Base-by-base conservation (phyloP, 2,888 invertebrate genomes). In the Diarsia brunnea region DNA sequence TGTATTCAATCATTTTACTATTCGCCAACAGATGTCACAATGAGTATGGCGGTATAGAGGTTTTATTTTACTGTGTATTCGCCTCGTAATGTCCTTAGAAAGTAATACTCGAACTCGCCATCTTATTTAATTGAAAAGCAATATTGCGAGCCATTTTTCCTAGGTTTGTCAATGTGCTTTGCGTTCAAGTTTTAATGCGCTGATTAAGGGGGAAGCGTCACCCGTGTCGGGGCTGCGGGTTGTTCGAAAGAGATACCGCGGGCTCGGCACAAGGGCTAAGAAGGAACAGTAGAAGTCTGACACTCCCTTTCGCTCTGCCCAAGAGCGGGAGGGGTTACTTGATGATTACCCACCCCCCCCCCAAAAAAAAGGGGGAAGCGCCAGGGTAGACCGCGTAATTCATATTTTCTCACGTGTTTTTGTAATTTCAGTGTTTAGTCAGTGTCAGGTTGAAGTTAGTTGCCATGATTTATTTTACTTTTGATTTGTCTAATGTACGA, bases 11-110 rank as follows among this genome's bases (percentile, higher is more conserved):
- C 7, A 10, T 53, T 65, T 21, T 24, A 19, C 81, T 74, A 70
- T 51, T 72, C 11, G 27, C 14, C 43, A 27, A 16, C 61, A 86
- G 88, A 67, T 81, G 81, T 61, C 82, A 27, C 58, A 69, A n/a
- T 7, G 24, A 2, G 0, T 12, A 3, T 16, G 27, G 1, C 1
- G 2, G 11, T 63, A 58, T 16, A 16, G 27, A 27, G 27, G 58
- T 16, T 27, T 58, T 24, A 55, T 11, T 58, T 16, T 16, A 27
- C 8, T 27, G 27, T 27, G 58, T 27, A 31, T 61, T 12, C n/a
- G 21, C n/a, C n/a, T 43, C 38, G 7, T 27, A 38, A 38, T n/a
- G 38, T 43, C 43, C 38, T 14, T n/a, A n/a, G 14, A 43, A 43
- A n/a, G 43, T 63, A n/a, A 27, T 58, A 43, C 43, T 63, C 11